Percentiles rank a stretch among this genome's conserved stretches.
Evolutionary conservation across 2,113 vertebrate species (phyloP).

Genomic region (Cephalopholis sonnerati): DNA sequence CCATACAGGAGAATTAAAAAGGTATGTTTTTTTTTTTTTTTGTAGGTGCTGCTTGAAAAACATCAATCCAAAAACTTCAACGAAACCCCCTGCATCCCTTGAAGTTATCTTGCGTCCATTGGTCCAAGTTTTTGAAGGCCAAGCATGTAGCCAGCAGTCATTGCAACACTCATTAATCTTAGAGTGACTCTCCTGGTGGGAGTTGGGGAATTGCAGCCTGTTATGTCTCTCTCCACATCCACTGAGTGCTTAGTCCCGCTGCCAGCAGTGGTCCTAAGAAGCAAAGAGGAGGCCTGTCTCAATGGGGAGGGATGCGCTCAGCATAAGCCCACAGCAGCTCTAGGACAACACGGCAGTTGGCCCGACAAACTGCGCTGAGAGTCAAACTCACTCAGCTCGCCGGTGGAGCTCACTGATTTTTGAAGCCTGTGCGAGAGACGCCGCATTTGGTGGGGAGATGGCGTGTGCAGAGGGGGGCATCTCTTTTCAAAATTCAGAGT

Average conservation of each 20-base stretch:
- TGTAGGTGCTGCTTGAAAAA: not conserved
- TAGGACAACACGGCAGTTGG: conserved; percentile 57
- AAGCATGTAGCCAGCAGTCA: conserved; percentile 64
- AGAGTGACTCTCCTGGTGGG: conserved; percentile 71
- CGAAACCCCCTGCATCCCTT: conserved; percentile 18
- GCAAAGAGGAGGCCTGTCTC: conserved; percentile 55
- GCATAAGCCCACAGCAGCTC: conserved; percentile 58
- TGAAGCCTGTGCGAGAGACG: conserved; percentile 17
- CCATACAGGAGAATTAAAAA: not conserved
- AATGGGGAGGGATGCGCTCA: conserved; percentile 57
- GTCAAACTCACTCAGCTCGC: conserved; percentile 38
- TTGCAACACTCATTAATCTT: conserved; percentile 76
- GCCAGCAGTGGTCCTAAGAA: conserved; percentile 67
- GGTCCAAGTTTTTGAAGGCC: conserved; percentile 57
- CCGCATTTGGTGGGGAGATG: conserved; percentile 30
- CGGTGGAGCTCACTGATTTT: conserved; percentile 52
- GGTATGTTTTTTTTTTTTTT: not conserved
- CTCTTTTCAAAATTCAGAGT: conserved; percentile 32
- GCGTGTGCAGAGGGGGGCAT: not conserved
- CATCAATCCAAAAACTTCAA: conserved; percentile 30
- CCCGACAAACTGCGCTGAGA: conserved; percentile 63
- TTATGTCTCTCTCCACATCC: conserved; percentile 72
- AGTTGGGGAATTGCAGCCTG: conserved; percentile 68
- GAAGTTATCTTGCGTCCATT: conserved; percentile 30
- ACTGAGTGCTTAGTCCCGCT: conserved; percentile 58